These are phyloP conservation scores for Acrobasis consociella DNA, from an alignment of 2,888 invertebrate species.

Conservation along the genomic window DNA sequence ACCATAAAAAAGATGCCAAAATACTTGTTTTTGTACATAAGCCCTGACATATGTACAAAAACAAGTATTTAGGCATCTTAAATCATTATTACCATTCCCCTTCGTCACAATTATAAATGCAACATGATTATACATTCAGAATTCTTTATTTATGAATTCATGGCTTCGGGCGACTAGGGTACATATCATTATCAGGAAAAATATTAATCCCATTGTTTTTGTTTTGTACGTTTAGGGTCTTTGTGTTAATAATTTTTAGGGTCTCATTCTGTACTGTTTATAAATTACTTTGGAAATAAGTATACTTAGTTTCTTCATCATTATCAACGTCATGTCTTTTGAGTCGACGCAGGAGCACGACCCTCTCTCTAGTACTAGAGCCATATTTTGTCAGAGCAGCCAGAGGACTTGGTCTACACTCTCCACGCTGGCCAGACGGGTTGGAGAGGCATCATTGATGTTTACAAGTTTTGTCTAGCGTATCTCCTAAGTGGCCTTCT, in stretches of 20 bases:
- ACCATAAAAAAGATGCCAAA: too few relatives aligned
- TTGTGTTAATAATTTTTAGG: conserved; percentile 1
- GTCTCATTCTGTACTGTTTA: not conserved
- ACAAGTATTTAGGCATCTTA: conserved; percentile 14
- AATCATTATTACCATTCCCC: conserved; percentile 48
- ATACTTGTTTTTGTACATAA: too few relatives aligned
- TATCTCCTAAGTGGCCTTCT: too few relatives aligned
- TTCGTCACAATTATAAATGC: conserved; percentile 57
- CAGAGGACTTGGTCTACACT: too few relatives aligned
- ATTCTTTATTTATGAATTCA: conserved; percentile 71
- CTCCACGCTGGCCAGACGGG: too few relatives aligned
- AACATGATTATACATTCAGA: conserved; percentile 70
- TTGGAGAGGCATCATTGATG: too few relatives aligned
- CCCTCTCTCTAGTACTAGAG: too few relatives aligned
- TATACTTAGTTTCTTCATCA: too few relatives aligned
- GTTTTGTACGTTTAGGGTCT: conserved; percentile 19
- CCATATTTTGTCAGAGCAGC: too few relatives aligned
- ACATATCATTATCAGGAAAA: conserved; percentile 66
- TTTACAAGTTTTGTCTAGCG: too few relatives aligned
- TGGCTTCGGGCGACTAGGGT: conserved; percentile 59
- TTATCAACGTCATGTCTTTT: too few relatives aligned
- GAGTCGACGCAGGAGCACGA: too few relatives aligned
- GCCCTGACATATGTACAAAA: conserved; percentile 8
- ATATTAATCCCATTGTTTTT: conserved; percentile 44
- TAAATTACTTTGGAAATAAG: not conserved